Base-by-base conservation (phyloP, 2,888 invertebrate genomes). In the Ditula angustiorana region DNA sequence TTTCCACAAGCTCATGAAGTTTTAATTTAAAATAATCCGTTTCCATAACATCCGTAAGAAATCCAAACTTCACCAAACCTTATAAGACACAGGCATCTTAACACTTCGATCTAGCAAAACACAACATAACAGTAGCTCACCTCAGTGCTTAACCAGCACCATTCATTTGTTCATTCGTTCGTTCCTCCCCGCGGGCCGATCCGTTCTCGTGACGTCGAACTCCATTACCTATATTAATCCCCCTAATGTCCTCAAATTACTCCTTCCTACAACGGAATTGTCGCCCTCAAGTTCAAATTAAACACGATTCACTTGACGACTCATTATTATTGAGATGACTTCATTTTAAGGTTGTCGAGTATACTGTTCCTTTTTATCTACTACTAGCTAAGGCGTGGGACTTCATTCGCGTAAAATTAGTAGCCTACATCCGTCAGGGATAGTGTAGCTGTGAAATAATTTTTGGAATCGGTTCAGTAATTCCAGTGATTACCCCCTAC, bases 161-260 rank as follows among this genome's bases (percentile, higher is more conserved):
- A n/a, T n/a, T n/a, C n/a, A 26, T 4, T n/a, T 46, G 8, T 19
- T 50, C 69, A 67, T 69, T 69, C 69, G 64, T 69, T 71, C 71
- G 65, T 68, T 71, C 70, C 52, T 72, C 74, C 73, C 74, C 33
- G 16, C 67, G 65, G 77, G 62, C 62, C 71, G 58, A 78, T 78
- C 74, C 74, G 67, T 76, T 75, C 72, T 59, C 67, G 59, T 67
- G 71, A 24, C 56, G 71, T 67, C 72, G 71, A 71, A 77, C 71
- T 71, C 75, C 74, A 78, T 78, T 78, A 76, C 69, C 71, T 61
- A 68, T 76, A 78, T 79, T 79, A 79, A 79, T 80, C 75, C 72
- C 53, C 63, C 64, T 77, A 76, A 79, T 75, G 76, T 75, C 65
- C 70, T 67, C 66, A 73, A 77, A 80, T 79, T 78, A 59, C 37